Evolutionary conservation across 1,140 invertebrate genomes (phyloP).

Genomic region (Dendroctonus ponderosae): DNA sequence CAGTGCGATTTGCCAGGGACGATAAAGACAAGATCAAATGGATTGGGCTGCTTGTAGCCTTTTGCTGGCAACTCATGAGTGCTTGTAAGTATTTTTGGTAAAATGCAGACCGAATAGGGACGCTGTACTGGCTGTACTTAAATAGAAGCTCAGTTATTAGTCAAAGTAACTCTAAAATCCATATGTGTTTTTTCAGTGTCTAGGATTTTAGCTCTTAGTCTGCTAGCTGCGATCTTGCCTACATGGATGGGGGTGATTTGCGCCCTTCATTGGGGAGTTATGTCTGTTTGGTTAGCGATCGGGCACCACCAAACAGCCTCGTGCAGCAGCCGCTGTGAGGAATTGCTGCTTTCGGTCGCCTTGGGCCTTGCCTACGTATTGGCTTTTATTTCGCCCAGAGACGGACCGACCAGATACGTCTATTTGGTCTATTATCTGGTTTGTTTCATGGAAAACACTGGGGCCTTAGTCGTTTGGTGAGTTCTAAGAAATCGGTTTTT

Average conservation of each 20-base stretch:
- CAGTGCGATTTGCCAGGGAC: slow-evolving; percentile 48
- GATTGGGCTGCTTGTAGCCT: slow-evolving; percentile 47
- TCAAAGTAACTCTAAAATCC: neutral
- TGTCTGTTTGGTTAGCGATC: slow-evolving; percentile 50
- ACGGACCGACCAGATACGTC: slow-evolving; percentile 53
- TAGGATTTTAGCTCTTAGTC: slow-evolving; percentile 48
- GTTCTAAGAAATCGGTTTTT: slow-evolving; percentile 15
- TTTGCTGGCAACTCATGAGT: slow-evolving; percentile 52
- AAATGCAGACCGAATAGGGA: too few species aligned
- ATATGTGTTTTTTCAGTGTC: slow-evolving; percentile 42
- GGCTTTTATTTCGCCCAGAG: slow-evolving; percentile 53
- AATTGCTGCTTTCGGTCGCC: slow-evolving; percentile 50
- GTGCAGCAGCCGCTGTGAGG: slow-evolving; percentile 53
- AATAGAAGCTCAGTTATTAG: too few species aligned
- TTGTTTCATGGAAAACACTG: slow-evolving; percentile 55
- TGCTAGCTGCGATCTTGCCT: slow-evolving; percentile 49
- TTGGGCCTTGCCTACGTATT: slow-evolving; percentile 53
- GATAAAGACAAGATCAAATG: slow-evolving; percentile 50
- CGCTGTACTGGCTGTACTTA: too few species aligned
- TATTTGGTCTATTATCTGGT: slow-evolving; percentile 54
- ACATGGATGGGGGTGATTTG: slow-evolving; percentile 51
- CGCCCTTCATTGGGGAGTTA: slow-evolving; percentile 49
- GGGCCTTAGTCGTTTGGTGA: slow-evolving; percentile 54
- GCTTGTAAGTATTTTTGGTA: slow-evolving; percentile 44
- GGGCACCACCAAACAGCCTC: slow-evolving; percentile 49